Evolutionary conservation across 2,888 invertebrate genomes (phyloP), one percentile per base, ranked within the genome.

Genomic region (Drosophila lacicola): DNA sequence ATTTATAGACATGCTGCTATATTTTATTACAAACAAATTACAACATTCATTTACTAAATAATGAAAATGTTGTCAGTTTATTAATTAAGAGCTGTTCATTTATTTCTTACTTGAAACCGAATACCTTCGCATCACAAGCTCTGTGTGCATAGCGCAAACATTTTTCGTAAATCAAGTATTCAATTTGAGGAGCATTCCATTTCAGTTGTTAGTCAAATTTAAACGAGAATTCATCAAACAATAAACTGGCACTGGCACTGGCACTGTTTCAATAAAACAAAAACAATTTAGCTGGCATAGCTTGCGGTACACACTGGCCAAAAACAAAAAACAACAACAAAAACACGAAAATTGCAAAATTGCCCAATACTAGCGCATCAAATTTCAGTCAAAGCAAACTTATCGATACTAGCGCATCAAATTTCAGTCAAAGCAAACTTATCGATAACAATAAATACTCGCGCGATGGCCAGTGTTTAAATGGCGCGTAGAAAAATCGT

Each of bases 151-250:
- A 25, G 44, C 36, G 36, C 44, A 36, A 55, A 55, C 25, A 55
- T 36, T 36, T 55, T 45, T 21, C 6, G 19, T 34, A 34, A 46
- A 46, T 56, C 33, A 21, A 34, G 45, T 37, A 29, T 57, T 49
- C 29, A 39, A 42, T 55, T 45, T 55, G 45, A 37, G 25, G 17
- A 45, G 45, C 25, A 45, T 55, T 55, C 36, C 25, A 45, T 45
- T 45, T 45, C 36, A 55, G 19, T 42, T 53, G 53, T 44, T 54
- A 54, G 42, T 29, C 42, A 55, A 44, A 21, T 21, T 44, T 29
- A 41, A 53, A 19, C 53, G 41, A 21, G 13, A 29, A 33, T 29
- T 41, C 42, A 41, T n/a, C 41, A 19, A 51, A 14, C 53, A 53
- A 33, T 21, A 17, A 41, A 13, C 36, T 33, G 29, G 13, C 41